Evolutionary conservation across 2,888 invertebrate genomes (phyloP).

Genomic region (Dione vanillae): DNA sequence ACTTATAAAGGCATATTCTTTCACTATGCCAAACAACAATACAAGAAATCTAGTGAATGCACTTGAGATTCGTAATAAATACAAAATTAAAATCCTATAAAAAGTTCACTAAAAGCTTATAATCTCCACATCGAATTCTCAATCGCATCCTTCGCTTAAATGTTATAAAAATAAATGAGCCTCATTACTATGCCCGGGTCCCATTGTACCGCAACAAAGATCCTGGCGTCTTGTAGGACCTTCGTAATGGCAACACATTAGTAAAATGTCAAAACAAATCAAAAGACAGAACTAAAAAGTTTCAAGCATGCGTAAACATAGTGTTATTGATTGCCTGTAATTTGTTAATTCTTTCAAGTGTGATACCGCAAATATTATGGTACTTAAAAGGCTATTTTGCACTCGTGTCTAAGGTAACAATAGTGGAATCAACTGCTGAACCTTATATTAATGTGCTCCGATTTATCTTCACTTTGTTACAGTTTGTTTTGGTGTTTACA

Average conservation of each 20-base stretch:
- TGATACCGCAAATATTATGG: constrained; percentile 64
- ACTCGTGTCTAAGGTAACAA: constrained; percentile 63
- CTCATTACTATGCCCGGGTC: constrained; percentile 75
- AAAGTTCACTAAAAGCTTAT: constrained; percentile 55
- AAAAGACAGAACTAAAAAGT: constrained; percentile 70
- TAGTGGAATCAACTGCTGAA: constrained; percentile 58
- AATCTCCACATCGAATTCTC: constrained; percentile 71
- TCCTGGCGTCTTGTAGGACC: constrained; percentile 66
- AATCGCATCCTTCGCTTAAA: constrained; percentile 77
- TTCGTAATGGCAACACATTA: constrained; percentile 77
- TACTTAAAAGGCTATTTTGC: constrained; percentile 66
- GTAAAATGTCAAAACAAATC: constrained; percentile 83
- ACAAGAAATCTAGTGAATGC: neutral
- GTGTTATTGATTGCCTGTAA: constrained; percentile 75
- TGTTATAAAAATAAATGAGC: constrained; percentile 78
- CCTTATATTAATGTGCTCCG: constrained; percentile 54
- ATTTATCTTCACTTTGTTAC: constrained; percentile 54
- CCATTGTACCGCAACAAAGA: constrained; percentile 68
- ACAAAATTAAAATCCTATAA: constrained; percentile 37
- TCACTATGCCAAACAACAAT: neutral
- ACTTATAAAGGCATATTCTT: neutral
- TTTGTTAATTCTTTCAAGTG: constrained; percentile 76
- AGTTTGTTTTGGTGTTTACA: constrained; percentile 25
- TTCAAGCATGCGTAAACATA: constrained; percentile 64
- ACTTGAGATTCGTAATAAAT: neutral